These are phyloP conservation scores for Eudorcas thomsonii DNA, from an alignment of 2,113 vertebrate species.

Conservation along the genomic window DNA sequence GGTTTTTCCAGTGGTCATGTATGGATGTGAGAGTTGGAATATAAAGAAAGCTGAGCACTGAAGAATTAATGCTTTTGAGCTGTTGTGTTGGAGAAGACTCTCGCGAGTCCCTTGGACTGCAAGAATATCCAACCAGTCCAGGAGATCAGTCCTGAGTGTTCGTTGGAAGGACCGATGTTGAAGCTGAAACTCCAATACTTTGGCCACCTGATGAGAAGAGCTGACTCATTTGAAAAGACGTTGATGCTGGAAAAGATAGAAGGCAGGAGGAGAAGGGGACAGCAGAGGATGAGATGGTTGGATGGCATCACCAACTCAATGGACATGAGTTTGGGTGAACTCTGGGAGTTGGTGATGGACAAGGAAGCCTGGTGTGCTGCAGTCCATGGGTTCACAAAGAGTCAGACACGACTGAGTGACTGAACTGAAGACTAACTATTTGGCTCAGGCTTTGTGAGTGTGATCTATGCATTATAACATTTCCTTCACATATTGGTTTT, in stretches of 20 bases:
- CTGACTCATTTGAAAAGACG: background rate
- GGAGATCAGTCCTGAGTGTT: background rate
- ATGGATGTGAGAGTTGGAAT: background rate
- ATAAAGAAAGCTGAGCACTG: fast-evolving
- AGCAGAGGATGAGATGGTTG: background rate
- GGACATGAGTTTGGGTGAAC: background rate
- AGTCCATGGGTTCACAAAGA: background rate
- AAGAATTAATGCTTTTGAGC: background rate
- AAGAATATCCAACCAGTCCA: background rate
- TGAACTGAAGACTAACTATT: background rate
- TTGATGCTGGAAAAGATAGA: background rate
- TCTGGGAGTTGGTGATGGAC: background rate
- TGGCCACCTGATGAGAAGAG: background rate
- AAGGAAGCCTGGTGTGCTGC: background rate
- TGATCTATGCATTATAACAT: background rate
- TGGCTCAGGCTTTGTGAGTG: background rate
- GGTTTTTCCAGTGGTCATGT: background rate
- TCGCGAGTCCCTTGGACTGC: background rate
- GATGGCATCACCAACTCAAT: background rate
- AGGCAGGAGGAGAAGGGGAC: background rate
- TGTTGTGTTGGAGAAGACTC: background rate
- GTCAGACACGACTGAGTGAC: fast-evolving
- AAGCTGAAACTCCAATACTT: background rate
- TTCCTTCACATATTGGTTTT: background rate
- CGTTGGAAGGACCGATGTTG: background rate